Conservation (phyloP, 1,140 invertebrate species). For the Drosophila lini region DNA sequence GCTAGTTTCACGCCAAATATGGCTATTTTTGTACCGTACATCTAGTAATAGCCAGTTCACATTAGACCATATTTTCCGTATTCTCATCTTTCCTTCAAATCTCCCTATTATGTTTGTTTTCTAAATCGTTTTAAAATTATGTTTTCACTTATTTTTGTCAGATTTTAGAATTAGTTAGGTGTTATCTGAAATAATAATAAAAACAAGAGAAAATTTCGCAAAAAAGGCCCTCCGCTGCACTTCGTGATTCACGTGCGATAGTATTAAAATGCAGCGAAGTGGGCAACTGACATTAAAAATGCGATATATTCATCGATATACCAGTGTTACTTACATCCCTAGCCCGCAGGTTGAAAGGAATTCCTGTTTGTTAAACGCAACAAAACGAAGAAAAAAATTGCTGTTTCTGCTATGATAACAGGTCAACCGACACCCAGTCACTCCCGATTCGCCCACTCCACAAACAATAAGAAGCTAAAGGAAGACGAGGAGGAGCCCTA, state of each 20-base stretch:
- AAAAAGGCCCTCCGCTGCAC: too few species aligned
- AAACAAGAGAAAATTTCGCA: too few species aligned
- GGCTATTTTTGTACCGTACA: not conserved
- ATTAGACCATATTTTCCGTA: not conserved
- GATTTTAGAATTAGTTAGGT: too few species aligned
- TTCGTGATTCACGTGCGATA: too few species aligned
- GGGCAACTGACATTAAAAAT: too few species aligned
- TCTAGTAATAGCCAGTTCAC: not conserved
- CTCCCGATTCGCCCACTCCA: not conserved
- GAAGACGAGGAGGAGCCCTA: conserved; percentile 1
- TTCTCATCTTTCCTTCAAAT: too few species aligned
- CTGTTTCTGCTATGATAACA: conserved; percentile 27
- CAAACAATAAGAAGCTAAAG: not conserved
- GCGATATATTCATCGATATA: not conserved
- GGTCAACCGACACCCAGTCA: not conserved
- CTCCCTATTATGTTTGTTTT: too few species aligned
- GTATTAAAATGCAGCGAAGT: too few species aligned
- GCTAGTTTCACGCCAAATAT: not conserved
- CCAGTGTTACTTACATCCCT: not conserved
- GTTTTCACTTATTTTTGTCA: too few species aligned
- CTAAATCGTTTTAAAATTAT: too few species aligned
- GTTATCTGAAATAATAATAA: too few species aligned
- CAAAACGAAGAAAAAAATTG: not conserved
- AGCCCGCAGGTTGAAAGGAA: conserved; percentile 24
- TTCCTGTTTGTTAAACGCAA: not conserved